Evolutionary conservation across 2,797 vertebrate species (phyloP), one percentile per base, ranked within the genome.

Genomic region (Falco berigora): DNA sequence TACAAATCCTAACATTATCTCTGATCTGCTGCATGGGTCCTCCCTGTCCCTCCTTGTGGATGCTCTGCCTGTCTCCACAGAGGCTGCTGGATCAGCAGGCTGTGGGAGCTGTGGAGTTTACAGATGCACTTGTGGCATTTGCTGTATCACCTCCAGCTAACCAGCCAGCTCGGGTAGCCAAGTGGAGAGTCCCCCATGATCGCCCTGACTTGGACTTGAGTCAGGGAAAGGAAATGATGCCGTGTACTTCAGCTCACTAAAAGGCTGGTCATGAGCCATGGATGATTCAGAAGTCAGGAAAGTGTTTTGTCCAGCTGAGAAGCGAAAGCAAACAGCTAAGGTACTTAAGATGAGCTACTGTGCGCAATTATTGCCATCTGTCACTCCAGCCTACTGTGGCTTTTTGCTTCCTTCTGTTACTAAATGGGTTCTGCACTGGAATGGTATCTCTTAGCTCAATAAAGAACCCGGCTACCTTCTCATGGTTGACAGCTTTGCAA

Each of bases 261-360:
- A 49, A 67, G 38, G 68, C 56, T 89, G 71, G 36, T 89, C 59
- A 19, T 12, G 52, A 86, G 67, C 74, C 8, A 3, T 32, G 42
- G 46, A 63, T 94, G 72, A 92, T 92, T 95, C 72, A 90, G 58
- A 86, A 92, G 61, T 93, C 53, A 62, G 66, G 42, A 3, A 73
- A 62, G 38, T 68, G 76, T 94, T 96, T 91, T 88, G 72, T 96
- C 64, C 89, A 63, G 52, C 69, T 80, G 68, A 97, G 68, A 91
- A 89, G 28, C 59, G 84, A 93, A 96, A 93, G 84, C 77, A 78
- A 94, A 86, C 78, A 80, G 50, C 88, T 75, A 46, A 89, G 46
- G 72, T 92, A 58, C 86, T 95, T 95, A 93, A 78, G 84, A 93
- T 86, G 93, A 95, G 68, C 88, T 94, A 68, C 59, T 72, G 50